A percentile compares a stretch with the other conserved stretches of the same genome.
Evolutionary conservation across 2,113 vertebrate species (phyloP).

Genomic region (Heloderma charlesbogerti): DNA sequence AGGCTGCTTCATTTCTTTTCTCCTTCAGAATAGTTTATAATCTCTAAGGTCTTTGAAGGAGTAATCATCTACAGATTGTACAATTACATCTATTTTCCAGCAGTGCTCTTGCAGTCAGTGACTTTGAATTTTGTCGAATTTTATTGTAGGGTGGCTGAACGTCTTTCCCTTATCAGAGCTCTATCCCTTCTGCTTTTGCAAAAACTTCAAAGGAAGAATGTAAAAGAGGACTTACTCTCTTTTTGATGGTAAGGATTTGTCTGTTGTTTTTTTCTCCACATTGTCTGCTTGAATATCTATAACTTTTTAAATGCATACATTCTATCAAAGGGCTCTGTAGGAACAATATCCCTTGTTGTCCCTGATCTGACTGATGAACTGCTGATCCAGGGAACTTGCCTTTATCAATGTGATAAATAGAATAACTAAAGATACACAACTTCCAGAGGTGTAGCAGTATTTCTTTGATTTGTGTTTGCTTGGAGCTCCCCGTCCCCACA

Average conservation of each 20-base stretch:
- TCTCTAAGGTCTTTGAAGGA: conserved; percentile 53
- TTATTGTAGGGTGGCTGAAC: conserved; percentile 63
- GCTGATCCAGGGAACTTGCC: conserved; percentile 16
- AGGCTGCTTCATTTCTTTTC: conserved; percentile 11
- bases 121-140: conserved; percentile 68
- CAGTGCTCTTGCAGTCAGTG: conserved; percentile 66
- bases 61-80: conserved; percentile 56
- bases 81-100: conserved; percentile 67
- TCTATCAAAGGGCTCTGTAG: conserved; percentile 37
- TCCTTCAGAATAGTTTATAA: conserved; percentile 41
- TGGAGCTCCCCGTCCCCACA: background rate
- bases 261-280: background rate
- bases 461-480: background rate
- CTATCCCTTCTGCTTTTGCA: conserved; percentile 61
- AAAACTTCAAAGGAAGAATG: conserved; percentile 73
- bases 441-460: background rate
- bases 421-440: conserved; percentile 9
- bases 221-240: conserved; percentile 58
- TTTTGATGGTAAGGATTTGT: conserved; percentile 41
- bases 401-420: conserved; percentile 24
- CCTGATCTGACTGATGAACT: conserved; percentile 18
- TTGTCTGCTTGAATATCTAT: conserved; percentile 11
- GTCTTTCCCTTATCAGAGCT: conserved; percentile 64
- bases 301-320: conserved; percentile 23
- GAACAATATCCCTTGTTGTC: conserved; percentile 17